Base-by-base conservation (phyloP, 2,113 vertebrate species). In the Amblyopsis rosae region DNA sequence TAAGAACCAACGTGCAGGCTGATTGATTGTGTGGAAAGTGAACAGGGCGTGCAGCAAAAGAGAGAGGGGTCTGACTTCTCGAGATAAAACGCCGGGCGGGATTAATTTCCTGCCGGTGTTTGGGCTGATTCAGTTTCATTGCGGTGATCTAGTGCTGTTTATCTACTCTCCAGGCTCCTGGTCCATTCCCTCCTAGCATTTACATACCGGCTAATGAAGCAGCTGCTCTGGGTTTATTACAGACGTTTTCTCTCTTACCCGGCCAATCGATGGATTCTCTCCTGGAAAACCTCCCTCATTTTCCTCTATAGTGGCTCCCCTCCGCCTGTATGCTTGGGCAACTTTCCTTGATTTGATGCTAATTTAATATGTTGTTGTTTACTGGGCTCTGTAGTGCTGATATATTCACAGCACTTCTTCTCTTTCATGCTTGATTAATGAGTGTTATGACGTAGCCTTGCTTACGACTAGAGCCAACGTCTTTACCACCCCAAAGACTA, bases 31-130 rank as follows among this genome's bases (percentile, higher is more conserved):
- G 8, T 33, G 54, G 64, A 59, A 45, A 61, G 67, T n/a, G 33
- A 62, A 62, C 55, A 61, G 62, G 61, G 26, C 12, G 48, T n/a
- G 59, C 3, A 19, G 15, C 47, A 57, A 55, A 19, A 41, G 63
- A 11, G 46, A 51, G 66, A 45, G 33, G 56, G 4, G 62, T 60
- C 70, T 72, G 79, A 60, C 73, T 82, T 62, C 55, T 66, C 0
- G 45, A 81, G 85, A 82, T 84, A 82, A 77, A 68, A 26, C 33
- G 17, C 41, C 61, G 48, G 48, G n/a, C 73, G 33, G 82, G 73
- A 83, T 87, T 85, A 15, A 86, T 87, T 81, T 88, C 81, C 83
- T 82, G 72, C 75, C 76, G 15, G 48, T 45, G 51, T 53, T 57
- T 53, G 32, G 6, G 10, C 45, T 71, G 72, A 61, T 75, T 75